Evolutionary conservation across 2,797 vertebrate species (phyloP), one percentile per base, ranked within the genome.

Genomic region (Pipistrellus pipistrellus): DNA sequence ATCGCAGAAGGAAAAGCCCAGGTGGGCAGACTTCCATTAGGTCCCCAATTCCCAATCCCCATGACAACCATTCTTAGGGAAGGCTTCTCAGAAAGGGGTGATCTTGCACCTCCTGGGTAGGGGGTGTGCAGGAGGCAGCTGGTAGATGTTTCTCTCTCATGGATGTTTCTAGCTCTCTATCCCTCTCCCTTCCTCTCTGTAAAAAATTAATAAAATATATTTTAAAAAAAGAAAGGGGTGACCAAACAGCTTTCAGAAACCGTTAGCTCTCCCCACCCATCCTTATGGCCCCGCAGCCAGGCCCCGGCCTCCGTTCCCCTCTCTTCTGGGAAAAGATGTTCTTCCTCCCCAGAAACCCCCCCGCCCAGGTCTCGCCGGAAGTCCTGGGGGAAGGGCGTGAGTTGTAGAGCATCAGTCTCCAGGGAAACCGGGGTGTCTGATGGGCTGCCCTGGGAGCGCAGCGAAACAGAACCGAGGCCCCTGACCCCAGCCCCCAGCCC

Each of bases 401-500:
- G 55, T 55, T 1, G 7, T 38, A 3, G 35, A 27, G 30, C 30
- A 41, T 41, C 38, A 41, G 6, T 23, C n/a, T 78, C 57, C 51
- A 41, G 51, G 72, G 38, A 13, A 38, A 9, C 25, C 1, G 11
- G 48, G 62, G 18, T 14, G 0, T 55, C 62, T 25, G 35, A 14
- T 12, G 6, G 0, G 3, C 2, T 13, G 35, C 14, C 3, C 15
- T 10, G 10, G 8, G 38, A 38, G 38, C 38, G 1, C 6, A 41
- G 38, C 38, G 38, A 6, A 41, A 41, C 38, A 5, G 38, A 9
- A 20, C 30, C 6, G 27, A 0, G 9, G 38, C 25, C 51, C 48
- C 48, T 13, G 13, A 4, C 51, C 38, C 17, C 25, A 10, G 0
- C 0, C 0, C 0, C 7, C 1, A 1, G 7, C 8, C 68, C 11